Evolutionary conservation across 1,140 invertebrate species (phyloP).

Genomic region (Helicoverpa armigera): DNA sequence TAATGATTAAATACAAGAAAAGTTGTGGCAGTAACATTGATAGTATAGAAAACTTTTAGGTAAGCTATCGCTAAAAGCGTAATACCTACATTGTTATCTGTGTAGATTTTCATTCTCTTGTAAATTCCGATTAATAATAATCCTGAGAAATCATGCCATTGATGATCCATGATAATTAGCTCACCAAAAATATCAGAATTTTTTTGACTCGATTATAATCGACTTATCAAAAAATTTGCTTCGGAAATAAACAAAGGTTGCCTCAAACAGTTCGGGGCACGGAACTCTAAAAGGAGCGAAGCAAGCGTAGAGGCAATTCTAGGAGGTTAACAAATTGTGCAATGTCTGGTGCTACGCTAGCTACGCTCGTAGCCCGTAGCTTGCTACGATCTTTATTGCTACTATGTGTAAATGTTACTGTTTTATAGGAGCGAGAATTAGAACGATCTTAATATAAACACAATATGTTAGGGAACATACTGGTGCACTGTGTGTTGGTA

Average conservation of each 20-base stretch:
- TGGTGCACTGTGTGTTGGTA: slow-evolving; percentile 5
- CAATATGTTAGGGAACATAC: slow-evolving; percentile 29
- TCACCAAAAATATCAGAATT: too few relatives aligned
- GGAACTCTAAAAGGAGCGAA: slow-evolving; percentile 62
- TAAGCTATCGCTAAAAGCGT: too few relatives aligned
- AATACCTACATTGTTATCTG: too few relatives aligned
- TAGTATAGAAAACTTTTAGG: too few relatives aligned
- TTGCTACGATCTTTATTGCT: slow-evolving; percentile 75
- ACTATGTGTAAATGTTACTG: slow-evolving; percentile 70
- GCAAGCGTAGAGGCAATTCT: slow-evolving; percentile 73
- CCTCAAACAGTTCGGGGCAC: slow-evolving; percentile 12
- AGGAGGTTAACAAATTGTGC: slow-evolving; percentile 82
- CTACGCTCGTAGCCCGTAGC: slow-evolving; percentile 65
- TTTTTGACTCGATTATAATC: too few relatives aligned
- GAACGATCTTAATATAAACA: slow-evolving; percentile 48
- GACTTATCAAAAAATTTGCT: background rate
- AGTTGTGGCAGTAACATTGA: too few relatives aligned
- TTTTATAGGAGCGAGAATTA: slow-evolving; percentile 61
- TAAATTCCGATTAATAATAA: too few relatives aligned
- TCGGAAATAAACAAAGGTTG: slow-evolving; percentile 8
- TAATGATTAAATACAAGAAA: too few relatives aligned
- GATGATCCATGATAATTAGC: too few relatives aligned
- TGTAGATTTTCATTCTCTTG: too few relatives aligned
- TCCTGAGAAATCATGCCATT: too few relatives aligned
- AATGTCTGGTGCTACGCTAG: slow-evolving; percentile 67